A percentile compares a stretch with the other conserved stretches of the same genome.
These are phyloP conservation scores for Microcebus griseorufus DNA, from an alignment of 2,113 vertebrate species.

Conservation along the genomic window DNA sequence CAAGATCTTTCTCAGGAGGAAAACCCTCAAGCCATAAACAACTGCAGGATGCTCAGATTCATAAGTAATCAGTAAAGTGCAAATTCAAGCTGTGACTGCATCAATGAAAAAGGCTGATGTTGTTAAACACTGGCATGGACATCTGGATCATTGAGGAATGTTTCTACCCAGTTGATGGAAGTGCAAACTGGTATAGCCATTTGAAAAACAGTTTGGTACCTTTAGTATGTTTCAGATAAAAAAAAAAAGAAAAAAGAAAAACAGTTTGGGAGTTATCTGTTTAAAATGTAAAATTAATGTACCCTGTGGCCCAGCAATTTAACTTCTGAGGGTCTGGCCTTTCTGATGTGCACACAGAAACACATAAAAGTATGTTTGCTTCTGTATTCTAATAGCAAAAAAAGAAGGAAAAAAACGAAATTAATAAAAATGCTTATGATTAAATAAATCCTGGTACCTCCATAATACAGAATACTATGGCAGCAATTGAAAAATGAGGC, in stretches of 20 bases:
- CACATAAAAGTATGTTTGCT: neutral
- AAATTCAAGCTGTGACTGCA: neutral
- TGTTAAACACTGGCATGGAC: neutral
- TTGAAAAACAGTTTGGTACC: neutral
- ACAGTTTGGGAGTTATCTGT: neutral
- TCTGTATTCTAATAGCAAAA: neutral
- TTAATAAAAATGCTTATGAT: neutral
- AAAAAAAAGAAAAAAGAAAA: no score
- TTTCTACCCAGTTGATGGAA: neutral
- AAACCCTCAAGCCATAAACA: neutral
- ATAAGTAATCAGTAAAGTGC: neutral
- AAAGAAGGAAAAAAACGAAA: neutral
- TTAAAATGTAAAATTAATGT: neutral
- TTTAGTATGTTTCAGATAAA: no score
- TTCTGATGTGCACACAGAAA: neutral
- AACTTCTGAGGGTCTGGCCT: neutral
- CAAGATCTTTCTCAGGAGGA: neutral
- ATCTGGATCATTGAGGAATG: neutral
- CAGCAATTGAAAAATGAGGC: neutral
- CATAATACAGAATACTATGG: neutral
- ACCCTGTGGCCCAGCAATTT: neutral
- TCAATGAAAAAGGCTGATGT: neutral
- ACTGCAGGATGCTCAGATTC: neutral
- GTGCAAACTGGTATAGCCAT: neutral
- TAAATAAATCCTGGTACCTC: neutral